Evolutionary conservation across 2,797 vertebrate species (phyloP).

Genomic region (Peromyscus melanophrys): DNA sequence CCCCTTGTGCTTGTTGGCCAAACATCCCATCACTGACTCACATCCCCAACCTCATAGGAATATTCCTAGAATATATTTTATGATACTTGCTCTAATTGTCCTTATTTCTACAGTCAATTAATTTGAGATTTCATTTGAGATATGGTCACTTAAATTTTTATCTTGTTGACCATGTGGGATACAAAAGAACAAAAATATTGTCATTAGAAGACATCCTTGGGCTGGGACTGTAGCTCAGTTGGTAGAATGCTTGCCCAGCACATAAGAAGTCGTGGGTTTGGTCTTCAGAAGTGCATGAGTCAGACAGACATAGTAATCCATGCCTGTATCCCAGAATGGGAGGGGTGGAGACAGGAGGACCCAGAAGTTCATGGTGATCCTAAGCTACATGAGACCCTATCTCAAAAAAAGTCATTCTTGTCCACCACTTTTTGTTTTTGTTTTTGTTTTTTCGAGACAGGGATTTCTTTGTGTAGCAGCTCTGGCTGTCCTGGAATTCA

Average conservation of each 20-base stretch:
- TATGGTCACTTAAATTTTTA: conserved; percentile 48
- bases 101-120: conserved; percentile 56
- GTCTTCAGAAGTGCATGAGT: neutral
- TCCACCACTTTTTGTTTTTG: conserved; percentile 8
- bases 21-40: neutral
- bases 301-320: neutral
- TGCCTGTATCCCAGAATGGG: neutral
- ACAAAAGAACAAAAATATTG: conserved; percentile 58
- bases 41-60: neutral
- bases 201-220: neutral
- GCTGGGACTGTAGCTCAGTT: neutral
- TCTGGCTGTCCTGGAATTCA: neutral
- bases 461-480: neutral
- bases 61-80: conserved; percentile 10
- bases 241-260: neutral
- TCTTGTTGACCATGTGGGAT: conserved; percentile 19
- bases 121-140: conserved; percentile 36
- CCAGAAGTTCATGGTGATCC: neutral
- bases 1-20: neutral
- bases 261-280: neutral
- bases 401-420: neutral
- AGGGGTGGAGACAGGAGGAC: neutral
- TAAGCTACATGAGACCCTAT: neutral
- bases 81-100: conserved; percentile 41
- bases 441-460: neutral